A percentile compares a stretch with the other conserved stretches of the same genome.
Conservation (phyloP, 2,113 vertebrate species). For the Eudorcas thomsonii region DNA sequence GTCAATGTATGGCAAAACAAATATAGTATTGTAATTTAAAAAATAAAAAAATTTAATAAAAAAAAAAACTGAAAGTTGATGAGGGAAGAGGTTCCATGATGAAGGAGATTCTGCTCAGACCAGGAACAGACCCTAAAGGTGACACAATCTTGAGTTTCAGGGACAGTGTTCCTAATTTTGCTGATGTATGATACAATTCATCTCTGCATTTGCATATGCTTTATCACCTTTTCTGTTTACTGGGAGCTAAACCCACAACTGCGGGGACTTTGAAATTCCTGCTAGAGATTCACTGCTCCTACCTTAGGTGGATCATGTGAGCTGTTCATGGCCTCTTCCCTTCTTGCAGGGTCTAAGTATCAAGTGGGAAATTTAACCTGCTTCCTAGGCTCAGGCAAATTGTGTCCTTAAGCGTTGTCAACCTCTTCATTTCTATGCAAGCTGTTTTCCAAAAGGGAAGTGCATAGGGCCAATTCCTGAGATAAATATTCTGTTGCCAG, state of each 20-base stretch:
- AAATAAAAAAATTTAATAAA: no score
- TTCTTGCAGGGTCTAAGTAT: background rate
- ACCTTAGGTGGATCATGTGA: background rate
- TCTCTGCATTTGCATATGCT: background rate
- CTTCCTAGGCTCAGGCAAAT: background rate
- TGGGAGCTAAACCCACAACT: background rate
- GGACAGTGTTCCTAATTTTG: background rate
- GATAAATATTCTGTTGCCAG: background rate
- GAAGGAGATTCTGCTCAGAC: background rate
- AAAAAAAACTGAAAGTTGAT: background rate
- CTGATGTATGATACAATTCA: background rate
- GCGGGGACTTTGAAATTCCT: background rate
- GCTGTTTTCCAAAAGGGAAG: background rate
- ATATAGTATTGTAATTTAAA: no score
- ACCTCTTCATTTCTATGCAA: background rate
- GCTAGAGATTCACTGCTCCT: no score
- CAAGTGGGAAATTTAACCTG: background rate
- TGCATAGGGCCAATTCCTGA: background rate
- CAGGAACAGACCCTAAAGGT: background rate
- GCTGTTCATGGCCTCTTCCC: no score
- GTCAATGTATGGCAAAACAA: no score
- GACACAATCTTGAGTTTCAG: background rate
- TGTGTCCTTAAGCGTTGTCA: background rate
- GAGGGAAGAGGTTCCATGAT: background rate
- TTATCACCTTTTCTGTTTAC: background rate